phyloP scores from a whole-genome alignment of 2,888 invertebrate genomes.

The Dusona sp. region DNA sequence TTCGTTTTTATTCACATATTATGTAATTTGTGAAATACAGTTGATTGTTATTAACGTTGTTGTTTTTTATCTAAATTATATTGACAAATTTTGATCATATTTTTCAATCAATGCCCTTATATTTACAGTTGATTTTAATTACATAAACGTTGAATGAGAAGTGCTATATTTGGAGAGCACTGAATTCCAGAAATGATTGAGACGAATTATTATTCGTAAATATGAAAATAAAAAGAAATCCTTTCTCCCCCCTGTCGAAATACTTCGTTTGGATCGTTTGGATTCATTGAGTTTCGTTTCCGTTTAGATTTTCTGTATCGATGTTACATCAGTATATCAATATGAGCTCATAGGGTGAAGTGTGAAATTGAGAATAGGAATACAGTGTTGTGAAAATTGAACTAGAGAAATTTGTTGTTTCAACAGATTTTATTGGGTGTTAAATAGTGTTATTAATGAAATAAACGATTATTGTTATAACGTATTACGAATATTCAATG shows the following conservation, averaged over 20 bases:
- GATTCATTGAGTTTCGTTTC: neutral
- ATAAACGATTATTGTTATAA: constrained; percentile 24
- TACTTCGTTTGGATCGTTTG: neutral
- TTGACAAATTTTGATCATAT: neutral
- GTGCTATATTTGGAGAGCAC: too few species aligned
- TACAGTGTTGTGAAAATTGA: neutral
- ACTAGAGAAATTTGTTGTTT: neutral
- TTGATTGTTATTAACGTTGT: neutral
- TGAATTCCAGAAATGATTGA: neutral
- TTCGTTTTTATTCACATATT: neutral
- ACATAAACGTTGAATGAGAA: neutral
- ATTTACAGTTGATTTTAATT: neutral
- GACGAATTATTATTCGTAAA: neutral
- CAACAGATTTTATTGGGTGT: neutral
- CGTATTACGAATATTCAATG: constrained; percentile 62
- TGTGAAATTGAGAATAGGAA: constrained; percentile 5
- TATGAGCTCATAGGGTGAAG: neutral
- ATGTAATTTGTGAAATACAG: neutral
- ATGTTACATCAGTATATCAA: constrained; percentile 4
- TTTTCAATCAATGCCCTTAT: neutral
- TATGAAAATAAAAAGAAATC: neutral
- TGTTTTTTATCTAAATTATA: neutral
- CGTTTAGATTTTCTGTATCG: constrained; percentile 10
- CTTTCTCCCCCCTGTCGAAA: neutral
- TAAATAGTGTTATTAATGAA: constrained; percentile 11